These are phyloP conservation scores for Zootermopsis nevadensis DNA, from an alignment of 2,888 invertebrate genomes.

Conservation along the genomic window DNA sequence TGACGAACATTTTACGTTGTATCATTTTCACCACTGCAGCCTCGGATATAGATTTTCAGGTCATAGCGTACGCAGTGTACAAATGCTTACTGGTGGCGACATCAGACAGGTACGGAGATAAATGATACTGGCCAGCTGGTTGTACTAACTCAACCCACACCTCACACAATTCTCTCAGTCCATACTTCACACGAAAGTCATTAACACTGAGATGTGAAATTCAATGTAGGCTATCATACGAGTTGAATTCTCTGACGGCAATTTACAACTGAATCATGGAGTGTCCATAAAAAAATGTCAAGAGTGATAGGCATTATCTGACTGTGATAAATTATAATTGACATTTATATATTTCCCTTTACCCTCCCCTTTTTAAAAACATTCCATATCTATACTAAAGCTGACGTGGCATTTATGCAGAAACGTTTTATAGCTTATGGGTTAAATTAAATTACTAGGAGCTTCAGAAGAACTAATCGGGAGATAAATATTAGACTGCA, in stretches of 20 bases:
- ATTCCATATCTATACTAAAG: background rate
- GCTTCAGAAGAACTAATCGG: background rate
- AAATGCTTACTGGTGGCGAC: constrained; percentile 1
- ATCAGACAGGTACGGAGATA: constrained; percentile 11
- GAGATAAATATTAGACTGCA: no score
- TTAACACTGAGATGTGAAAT: background rate
- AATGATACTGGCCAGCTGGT: background rate
- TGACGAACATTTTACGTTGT: no score
- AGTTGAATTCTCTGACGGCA: background rate
- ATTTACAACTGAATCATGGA: background rate
- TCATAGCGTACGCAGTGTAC: background rate
- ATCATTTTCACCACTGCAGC: no score
- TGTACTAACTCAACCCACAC: background rate
- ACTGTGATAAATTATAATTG: background rate
- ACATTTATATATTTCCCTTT: background rate
- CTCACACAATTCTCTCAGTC: background rate
- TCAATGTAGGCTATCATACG: background rate
- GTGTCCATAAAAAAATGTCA: background rate
- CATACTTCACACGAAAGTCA: background rate
- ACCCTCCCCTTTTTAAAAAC: background rate
- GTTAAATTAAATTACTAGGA: background rate
- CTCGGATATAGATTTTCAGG: no score
- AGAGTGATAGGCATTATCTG: background rate
- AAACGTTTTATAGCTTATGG: background rate
- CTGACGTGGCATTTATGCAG: background rate